Conservation (phyloP, 2,797 vertebrate genomes). For the Rhabdomys pumilio region DNA sequence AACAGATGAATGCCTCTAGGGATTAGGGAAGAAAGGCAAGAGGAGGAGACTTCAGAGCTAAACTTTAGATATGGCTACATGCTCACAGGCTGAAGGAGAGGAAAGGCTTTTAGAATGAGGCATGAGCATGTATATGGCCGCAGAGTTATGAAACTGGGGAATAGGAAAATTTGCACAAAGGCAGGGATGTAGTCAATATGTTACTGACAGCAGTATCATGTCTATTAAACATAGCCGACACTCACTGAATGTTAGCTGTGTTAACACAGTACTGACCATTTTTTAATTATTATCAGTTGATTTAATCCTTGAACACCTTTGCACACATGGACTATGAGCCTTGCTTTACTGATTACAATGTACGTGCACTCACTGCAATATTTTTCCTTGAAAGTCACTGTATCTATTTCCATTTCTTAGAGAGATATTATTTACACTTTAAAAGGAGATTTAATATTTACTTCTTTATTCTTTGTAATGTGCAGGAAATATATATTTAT, state of each 20-base stretch:
- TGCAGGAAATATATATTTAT: constrained; percentile 18
- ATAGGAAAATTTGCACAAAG: background rate
- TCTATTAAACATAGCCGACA: background rate
- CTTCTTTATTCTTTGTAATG: background rate
- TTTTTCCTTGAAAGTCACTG: constrained; percentile 45
- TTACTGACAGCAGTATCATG: background rate
- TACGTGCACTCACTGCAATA: background rate
- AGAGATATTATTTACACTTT: background rate
- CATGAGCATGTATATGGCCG: background rate
- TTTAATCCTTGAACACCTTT: constrained; percentile 37
- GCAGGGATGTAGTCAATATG: background rate
- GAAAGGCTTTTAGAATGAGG: background rate
- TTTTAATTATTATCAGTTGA: background rate
- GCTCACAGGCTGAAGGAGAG: background rate
- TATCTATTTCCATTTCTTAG: constrained; percentile 28
- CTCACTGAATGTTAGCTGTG: background rate
- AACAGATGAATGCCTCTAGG: background rate
- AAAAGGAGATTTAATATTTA: constrained; percentile 51
- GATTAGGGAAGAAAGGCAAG: background rate
- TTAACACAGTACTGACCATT: background rate
- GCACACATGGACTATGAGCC: background rate
- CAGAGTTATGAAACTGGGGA: background rate
- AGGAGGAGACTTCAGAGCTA: background rate
- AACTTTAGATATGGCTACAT: background rate
- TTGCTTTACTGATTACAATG: background rate